phyloP scores from a whole-genome alignment of 2,888 invertebrate species.

The Lacanobia wlatinum region DNA sequence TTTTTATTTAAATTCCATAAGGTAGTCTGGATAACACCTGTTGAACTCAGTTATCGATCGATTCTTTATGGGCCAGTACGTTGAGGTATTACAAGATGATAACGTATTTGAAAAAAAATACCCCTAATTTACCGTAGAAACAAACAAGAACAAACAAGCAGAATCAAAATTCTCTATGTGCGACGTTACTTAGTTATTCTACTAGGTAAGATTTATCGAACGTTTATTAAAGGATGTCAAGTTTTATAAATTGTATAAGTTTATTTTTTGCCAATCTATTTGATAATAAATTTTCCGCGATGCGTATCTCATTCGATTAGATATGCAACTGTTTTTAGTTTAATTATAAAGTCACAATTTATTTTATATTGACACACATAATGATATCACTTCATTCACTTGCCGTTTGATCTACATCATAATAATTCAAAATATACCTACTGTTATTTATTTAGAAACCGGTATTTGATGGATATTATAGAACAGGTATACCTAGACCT shows the following conservation, averaged over 20 bases:
- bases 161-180: background rate
- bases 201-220: background rate
- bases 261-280: constrained; percentile 15
- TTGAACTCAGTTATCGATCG: background rate
- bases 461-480: background rate
- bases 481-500: background rate
- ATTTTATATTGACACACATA: constrained; percentile 29
- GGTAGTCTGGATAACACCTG: constrained; percentile 15
- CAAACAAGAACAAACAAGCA: too few species aligned
- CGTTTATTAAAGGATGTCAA: constrained; percentile 3
- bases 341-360: constrained; percentile 18
- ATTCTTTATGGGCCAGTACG: background rate
- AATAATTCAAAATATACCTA: background rate
- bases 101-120: too few species aligned
- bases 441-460: background rate
- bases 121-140: too few species aligned
- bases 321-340: constrained; percentile 43
- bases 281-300: constrained; percentile 52
- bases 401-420: constrained; percentile 9
- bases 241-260: background rate
- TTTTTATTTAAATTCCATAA: background rate
- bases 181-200: background rate
- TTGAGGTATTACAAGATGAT: accelerated
- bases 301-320: constrained; percentile 48
- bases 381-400: background rate